Evolutionary conservation across 2,113 vertebrate species (phyloP).

Genomic region (Pseudopodoces humilis): DNA sequence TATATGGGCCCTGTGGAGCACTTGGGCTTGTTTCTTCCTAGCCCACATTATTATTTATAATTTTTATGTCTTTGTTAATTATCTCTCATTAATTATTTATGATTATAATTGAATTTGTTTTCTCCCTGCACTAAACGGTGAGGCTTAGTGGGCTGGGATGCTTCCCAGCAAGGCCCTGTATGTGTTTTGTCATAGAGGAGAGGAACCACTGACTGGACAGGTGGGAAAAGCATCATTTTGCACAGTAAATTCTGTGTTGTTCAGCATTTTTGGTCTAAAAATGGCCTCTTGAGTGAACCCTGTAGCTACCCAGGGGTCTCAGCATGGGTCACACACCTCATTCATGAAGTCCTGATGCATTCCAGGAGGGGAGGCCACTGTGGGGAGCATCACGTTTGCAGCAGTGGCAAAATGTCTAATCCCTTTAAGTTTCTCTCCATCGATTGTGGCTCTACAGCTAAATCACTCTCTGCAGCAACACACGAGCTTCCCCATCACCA

Average conservation of each 20-base stretch:
- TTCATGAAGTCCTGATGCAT: accelerated
- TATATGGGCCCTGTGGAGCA: accelerated
- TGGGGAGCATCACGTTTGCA: not conserved
- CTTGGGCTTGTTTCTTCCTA: not conserved
- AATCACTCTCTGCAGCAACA: conserved; percentile 2
- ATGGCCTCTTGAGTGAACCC: not conserved
- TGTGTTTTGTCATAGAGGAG: not conserved
- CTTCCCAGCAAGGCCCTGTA: not conserved
- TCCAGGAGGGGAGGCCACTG: not conserved
- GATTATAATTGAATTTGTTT: not conserved
- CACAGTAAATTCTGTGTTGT: not conserved
- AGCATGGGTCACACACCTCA: accelerated
- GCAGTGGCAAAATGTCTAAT: conserved; percentile 36
- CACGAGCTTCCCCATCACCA: not conserved
- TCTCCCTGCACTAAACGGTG: not conserved
- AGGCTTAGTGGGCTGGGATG: not conserved
- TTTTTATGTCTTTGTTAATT: not conserved
- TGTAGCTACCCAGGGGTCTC: accelerated
- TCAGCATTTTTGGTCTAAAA: not conserved
- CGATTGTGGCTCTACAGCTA: conserved; percentile 49
- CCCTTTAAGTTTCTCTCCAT: conserved; percentile 58
- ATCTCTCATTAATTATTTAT: not conserved
- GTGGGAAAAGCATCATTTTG: not conserved
- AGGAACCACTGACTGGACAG: accelerated
- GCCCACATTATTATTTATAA: not conserved